Conservation (phyloP, 2,888 invertebrate species). For the Tinea trinotella region DNA sequence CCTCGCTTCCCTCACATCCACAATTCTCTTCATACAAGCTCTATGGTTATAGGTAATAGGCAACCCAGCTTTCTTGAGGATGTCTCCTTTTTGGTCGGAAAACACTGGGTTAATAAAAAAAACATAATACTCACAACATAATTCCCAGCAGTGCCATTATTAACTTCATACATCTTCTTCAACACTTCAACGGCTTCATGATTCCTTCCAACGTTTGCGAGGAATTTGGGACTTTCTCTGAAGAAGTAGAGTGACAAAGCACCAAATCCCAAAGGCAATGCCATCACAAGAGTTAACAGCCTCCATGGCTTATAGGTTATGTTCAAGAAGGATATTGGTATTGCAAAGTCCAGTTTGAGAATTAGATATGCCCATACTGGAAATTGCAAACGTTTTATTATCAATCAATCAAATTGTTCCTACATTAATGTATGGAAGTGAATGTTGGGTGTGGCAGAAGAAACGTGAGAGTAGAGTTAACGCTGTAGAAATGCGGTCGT, state of each 20-base stretch:
- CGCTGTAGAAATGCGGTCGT: too few relatives aligned
- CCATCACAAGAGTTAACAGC: conserved; percentile 56
- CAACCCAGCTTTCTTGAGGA: too few relatives aligned
- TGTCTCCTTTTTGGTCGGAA: too few relatives aligned
- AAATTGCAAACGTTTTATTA: too few relatives aligned
- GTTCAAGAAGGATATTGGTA: conserved; percentile 35
- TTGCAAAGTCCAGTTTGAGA: conserved; percentile 47
- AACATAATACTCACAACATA: conserved; percentile 42
- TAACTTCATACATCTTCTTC: conserved; percentile 69
- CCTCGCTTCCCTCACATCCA: too few relatives aligned
- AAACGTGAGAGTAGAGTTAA: too few relatives aligned
- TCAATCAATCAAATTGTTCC: too few relatives aligned
- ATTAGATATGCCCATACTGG: conserved; percentile 52
- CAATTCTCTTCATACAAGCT: too few relatives aligned
- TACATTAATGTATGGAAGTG: too few relatives aligned
- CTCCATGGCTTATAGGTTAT: conserved; percentile 51
- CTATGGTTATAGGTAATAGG: too few relatives aligned
- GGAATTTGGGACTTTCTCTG: conserved; percentile 83
- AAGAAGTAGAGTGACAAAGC: conserved; percentile 71
- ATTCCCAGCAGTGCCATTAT: conserved; percentile 43
- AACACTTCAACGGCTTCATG: conserved; percentile 75
- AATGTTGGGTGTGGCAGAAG: too few relatives aligned
- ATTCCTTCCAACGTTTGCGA: conserved; percentile 75
- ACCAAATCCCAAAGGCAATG: conserved; percentile 75
- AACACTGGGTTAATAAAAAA: too few relatives aligned